Evolutionary conservation across 2,888 invertebrate species (phyloP).

Genomic region (Enchytraeus crypticus): DNA sequence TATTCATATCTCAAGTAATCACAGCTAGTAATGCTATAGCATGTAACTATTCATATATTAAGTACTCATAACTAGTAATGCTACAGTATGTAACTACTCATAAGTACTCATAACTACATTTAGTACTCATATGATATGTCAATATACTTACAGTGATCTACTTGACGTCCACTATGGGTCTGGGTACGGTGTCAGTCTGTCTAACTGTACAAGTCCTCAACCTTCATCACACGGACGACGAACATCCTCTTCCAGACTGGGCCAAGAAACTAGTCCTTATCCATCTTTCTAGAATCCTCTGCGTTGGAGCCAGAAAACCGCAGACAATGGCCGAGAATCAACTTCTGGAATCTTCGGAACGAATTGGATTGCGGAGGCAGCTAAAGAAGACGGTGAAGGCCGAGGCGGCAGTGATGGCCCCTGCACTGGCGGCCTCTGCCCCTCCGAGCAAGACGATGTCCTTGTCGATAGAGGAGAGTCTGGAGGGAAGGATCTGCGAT

Average conservation of each 20-base stretch:
- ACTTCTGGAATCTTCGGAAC: conserved; percentile 1
- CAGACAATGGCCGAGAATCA: conserved; percentile 15
- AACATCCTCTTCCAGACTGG: conserved; percentile 24
- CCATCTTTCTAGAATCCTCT: conserved; percentile 23
- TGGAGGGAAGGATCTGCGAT: not conserved
- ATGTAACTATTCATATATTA: too few relatives aligned
- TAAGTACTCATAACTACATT: too few relatives aligned
- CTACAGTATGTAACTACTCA: too few relatives aligned
- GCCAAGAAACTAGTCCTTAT: conserved; percentile 19
- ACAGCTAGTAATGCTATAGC: too few relatives aligned
- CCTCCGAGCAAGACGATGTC: not conserved
- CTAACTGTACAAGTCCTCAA: conserved; percentile 27
- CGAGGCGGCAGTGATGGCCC: not conserved
- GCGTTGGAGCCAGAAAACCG: conserved; percentile 21
- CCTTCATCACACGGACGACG: conserved; percentile 25
- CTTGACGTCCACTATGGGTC: conserved; percentile 28
- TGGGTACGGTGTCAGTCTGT: conserved; percentile 28
- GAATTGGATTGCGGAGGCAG: not conserved
- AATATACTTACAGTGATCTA: conserved; percentile 20
- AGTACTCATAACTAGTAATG: too few relatives aligned
- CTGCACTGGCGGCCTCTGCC: conserved; percentile 2
- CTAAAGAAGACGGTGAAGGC: conserved; percentile 4
- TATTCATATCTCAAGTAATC: too few relatives aligned
- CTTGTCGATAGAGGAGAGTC: not conserved
- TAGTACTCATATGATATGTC: too few relatives aligned